Conservation (phyloP, 2,113 vertebrate genomes). For the Gasterosteus aculeatus region DNA sequence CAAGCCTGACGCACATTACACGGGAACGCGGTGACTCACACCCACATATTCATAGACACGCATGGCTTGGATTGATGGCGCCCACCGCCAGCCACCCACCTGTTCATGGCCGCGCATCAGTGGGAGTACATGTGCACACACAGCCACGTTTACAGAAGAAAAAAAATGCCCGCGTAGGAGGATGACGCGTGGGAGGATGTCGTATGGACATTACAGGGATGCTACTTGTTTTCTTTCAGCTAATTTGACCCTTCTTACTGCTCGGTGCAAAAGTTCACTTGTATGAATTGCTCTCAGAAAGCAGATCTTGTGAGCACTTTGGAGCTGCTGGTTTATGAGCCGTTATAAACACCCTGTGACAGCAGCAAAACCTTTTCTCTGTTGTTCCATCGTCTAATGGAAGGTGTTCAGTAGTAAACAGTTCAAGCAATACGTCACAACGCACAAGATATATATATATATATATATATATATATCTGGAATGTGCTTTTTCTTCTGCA, state of each 20-base stretch:
- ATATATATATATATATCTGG: background rate
- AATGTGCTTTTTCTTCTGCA: background rate
- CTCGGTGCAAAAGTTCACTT: background rate
- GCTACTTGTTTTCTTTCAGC: slow-evolving; percentile 53
- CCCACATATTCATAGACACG: slow-evolving; percentile 15
- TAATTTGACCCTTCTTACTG: slow-evolving; percentile 7
- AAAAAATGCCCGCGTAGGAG: background rate
- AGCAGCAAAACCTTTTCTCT: slow-evolving; percentile 11
- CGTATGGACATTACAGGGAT: slow-evolving; percentile 40
- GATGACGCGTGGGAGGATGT: background rate
- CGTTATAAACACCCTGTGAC: slow-evolving; percentile 49
- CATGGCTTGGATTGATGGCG: slow-evolving; percentile 30
- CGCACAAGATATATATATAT: too few relatives aligned
- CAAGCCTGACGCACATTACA: slow-evolving; percentile 50
- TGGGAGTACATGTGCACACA: background rate
- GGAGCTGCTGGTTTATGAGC: slow-evolving; percentile 35
- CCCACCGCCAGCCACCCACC: slow-evolving; percentile 16
- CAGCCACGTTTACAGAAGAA: background rate
- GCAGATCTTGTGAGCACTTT: slow-evolving; percentile 19
- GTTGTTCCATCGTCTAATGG: slow-evolving; percentile 30
- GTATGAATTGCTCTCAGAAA: slow-evolving; percentile 38
- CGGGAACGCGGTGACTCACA: slow-evolving; percentile 33
- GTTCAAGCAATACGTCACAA: too few relatives aligned
- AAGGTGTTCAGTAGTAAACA: background rate
- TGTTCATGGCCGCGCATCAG: background rate